Conservation (phyloP, 2,888 invertebrate genomes). For the Dasypogon diadema region DNA sequence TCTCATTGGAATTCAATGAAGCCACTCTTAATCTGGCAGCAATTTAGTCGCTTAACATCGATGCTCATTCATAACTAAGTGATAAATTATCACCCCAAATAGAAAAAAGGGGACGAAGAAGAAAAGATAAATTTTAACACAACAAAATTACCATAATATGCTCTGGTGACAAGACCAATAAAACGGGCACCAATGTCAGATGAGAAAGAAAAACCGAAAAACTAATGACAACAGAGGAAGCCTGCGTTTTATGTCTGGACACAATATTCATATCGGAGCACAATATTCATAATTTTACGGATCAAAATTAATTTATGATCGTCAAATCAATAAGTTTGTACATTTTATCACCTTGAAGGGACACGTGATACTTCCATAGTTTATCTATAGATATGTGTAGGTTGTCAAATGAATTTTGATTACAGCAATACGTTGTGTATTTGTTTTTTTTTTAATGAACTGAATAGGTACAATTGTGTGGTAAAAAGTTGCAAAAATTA, state of each 20-base stretch:
- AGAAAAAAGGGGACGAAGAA: constrained; percentile 1
- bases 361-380: background rate
- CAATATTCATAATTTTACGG: constrained; percentile 50
- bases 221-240: constrained; percentile 22
- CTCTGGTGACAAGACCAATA: constrained; percentile 40
- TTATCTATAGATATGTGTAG: background rate
- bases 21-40: constrained; percentile 48
- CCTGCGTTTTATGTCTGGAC: background rate
- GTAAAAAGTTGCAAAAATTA: too few species aligned
- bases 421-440: too few species aligned
- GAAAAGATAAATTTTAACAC: constrained; percentile 26
- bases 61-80: constrained; percentile 51
- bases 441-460: too few species aligned
- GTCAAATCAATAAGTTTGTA: constrained; percentile 41
- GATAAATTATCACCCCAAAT: constrained; percentile 51
- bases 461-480: too few species aligned
- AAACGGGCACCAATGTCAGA: constrained; percentile 17
- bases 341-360: constrained; percentile 32
- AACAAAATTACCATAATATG: constrained; percentile 31
- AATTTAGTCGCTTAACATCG: constrained; percentile 45
- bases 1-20: constrained; percentile 50
- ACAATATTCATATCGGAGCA: background rate
- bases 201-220: constrained; percentile 33
- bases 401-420: background rate
- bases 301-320: constrained; percentile 52